Conservation (phyloP, 2,113 vertebrate genomes). For the Epinephelus cyanopodus region DNA sequence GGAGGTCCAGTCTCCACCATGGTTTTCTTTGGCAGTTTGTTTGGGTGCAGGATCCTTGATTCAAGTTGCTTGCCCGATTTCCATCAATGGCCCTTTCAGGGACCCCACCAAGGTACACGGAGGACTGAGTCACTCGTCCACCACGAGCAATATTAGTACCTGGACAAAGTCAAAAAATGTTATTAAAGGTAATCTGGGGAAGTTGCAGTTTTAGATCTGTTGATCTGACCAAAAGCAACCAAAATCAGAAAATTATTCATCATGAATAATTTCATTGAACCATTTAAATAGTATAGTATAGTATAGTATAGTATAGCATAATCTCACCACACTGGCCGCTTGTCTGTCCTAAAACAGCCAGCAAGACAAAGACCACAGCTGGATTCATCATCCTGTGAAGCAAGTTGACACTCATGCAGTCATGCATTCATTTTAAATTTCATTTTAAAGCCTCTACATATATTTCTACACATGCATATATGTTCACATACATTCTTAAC, state of each 20-base stretch:
- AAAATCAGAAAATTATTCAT: too few species aligned
- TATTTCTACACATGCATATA: background rate
- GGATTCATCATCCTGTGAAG: constrained; percentile 20
- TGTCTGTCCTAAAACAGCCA: background rate
- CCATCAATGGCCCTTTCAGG: constrained; percentile 51
- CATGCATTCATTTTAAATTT: too few species aligned
- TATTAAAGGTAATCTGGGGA: background rate
- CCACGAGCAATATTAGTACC: background rate
- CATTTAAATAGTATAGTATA: too few species aligned
- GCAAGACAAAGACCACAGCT: background rate
- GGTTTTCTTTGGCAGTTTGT: background rate
- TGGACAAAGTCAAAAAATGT: background rate
- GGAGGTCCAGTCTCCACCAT: too few species aligned
- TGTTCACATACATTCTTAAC: background rate
- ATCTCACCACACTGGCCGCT: constrained; percentile 3
- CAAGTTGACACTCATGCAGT: background rate
- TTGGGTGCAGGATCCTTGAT: background rate
- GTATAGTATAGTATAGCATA: background rate
- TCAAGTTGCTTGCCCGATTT: constrained; percentile 8
- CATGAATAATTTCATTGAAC: too few species aligned
- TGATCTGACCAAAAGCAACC: too few species aligned
- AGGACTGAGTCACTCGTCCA: constrained; percentile 47
- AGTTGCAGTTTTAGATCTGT: too few species aligned
- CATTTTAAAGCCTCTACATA: too few species aligned
- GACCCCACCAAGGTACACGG: fast-evolving